Conservation (phyloP, 2,888 invertebrate genomes). For the Chrysina gloriosa region DNA sequence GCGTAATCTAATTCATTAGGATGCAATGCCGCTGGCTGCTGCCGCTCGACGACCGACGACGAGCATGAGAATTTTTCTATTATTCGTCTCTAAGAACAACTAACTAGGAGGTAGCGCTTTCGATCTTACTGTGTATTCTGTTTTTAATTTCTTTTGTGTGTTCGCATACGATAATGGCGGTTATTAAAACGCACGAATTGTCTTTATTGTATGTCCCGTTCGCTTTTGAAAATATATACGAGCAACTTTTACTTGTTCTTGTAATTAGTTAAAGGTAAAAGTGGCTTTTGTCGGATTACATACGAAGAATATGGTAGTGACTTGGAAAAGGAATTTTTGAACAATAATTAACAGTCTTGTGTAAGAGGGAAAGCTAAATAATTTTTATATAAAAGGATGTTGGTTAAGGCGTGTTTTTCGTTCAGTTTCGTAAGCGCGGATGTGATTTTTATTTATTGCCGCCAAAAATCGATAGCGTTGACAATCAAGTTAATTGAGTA, state of each 20-base stretch:
- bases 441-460: too few relatives aligned
- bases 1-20: conserved; percentile 35
- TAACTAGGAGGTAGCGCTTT: not conserved
- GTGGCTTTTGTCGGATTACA: too few relatives aligned
- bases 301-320: too few relatives aligned
- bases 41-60: not conserved
- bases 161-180: conserved; percentile 12
- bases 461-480: too few relatives aligned
- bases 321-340: too few relatives aligned
- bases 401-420: too few relatives aligned
- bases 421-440: too few relatives aligned
- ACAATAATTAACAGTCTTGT: too few relatives aligned
- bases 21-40: conserved; percentile 8
- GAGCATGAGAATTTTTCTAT: conserved; percentile 28
- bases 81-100: not conserved
- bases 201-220: not conserved
- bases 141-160: conserved; percentile 16
- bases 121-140: not conserved
- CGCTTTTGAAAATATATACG: not conserved
- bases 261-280: too few relatives aligned
- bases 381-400: too few relatives aligned
- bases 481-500: too few relatives aligned
- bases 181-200: not conserved
- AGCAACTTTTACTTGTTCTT: not conserved
- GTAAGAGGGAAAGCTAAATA: too few relatives aligned